Conservation (phyloP, 2,797 vertebrate genomes). For the Amblyraja radiata region DNA sequence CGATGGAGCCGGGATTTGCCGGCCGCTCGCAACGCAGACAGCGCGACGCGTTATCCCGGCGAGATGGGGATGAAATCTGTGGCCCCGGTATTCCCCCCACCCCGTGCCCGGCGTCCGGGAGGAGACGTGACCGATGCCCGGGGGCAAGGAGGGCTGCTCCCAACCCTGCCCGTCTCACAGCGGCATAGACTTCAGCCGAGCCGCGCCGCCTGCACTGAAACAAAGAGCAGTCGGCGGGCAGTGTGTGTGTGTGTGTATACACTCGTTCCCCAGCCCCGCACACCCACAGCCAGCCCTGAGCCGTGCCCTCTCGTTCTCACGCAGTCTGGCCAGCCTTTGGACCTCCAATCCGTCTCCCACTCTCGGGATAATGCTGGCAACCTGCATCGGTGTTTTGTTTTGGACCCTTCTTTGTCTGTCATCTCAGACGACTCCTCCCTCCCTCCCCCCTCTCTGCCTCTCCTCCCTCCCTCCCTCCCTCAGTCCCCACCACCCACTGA, state of each 20-base stretch:
- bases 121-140: too few relatives aligned
- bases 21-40: constrained; percentile 46
- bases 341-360: neutral
- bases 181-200: too few relatives aligned
- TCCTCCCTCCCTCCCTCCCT: too few relatives aligned
- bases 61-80: constrained; percentile 52
- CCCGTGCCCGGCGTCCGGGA: too few relatives aligned
- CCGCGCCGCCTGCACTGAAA: too few relatives aligned
- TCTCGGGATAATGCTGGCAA: neutral
- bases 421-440: constrained; percentile 69
- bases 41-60: constrained; percentile 59
- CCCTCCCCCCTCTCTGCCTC: constrained; percentile 64
- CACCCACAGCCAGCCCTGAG: neutral
- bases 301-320: neutral
- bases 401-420: constrained; percentile 75
- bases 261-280: neutral
- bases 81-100: constrained; percentile 46
- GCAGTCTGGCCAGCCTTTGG: neutral
- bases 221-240: constrained; percentile 54
- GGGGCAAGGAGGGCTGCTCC: too few relatives aligned
- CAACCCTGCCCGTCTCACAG: too few relatives aligned
- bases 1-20: constrained; percentile 47
- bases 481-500: too few relatives aligned
- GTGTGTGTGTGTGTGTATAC: neutral
- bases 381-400: too few relatives aligned